Base-by-base conservation (phyloP, 2,888 invertebrate genomes). In the Prosopocoilus inquinatus region DNA sequence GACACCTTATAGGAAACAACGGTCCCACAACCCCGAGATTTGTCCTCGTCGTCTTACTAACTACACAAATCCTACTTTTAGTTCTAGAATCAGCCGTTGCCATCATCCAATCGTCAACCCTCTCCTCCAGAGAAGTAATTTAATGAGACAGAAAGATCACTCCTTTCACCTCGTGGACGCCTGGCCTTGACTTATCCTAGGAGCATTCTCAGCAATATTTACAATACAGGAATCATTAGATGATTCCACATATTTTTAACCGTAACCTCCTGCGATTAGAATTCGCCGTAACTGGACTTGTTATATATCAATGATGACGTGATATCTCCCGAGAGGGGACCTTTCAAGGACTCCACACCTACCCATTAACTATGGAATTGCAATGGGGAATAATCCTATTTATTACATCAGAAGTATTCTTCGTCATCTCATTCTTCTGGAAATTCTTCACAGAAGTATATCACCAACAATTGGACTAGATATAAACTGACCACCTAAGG, bases 301-400 rank as follows among this genome's bases (percentile, higher is more conserved):
- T 82, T 41, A 80, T 84, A 76, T n/a, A 74, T 68, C 85, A 86
- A 83, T 88, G 86, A 84, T 87, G 86, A 82, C 86, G 86, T 71
- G 86, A 87, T 79, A 74, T 87, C 39, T 78, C 80, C 13, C 86
- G 87, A 63, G 88, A 88, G 81, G 79, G 84, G 63, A 84, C 85
- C 62, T 77, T 86, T n/a, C n/a, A n/a, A n/a, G n/a, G n/a, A n/a
- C n/a, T n/a, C n/a, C n/a, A n/a, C n/a, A n/a, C n/a, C n/a, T n/a
- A n/a, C n/a, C n/a, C n/a, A n/a, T n/a, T n/a, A n/a, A n/a, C n/a
- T n/a, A n/a, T n/a, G n/a, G n/a, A n/a, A n/a, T n/a, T n/a, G n/a
- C n/a, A n/a, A n/a, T n/a, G n/a, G n/a, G n/a, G n/a, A n/a, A n/a
- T n/a, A n/a, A n/a, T n/a, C n/a, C n/a, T n/a, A n/a, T n/a, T n/a